A percentile compares a stretch with the other conserved stretches of the same genome.
phyloP scores from a whole-genome alignment of 2,797 vertebrate species.

The Peromyscus nudipes region DNA sequence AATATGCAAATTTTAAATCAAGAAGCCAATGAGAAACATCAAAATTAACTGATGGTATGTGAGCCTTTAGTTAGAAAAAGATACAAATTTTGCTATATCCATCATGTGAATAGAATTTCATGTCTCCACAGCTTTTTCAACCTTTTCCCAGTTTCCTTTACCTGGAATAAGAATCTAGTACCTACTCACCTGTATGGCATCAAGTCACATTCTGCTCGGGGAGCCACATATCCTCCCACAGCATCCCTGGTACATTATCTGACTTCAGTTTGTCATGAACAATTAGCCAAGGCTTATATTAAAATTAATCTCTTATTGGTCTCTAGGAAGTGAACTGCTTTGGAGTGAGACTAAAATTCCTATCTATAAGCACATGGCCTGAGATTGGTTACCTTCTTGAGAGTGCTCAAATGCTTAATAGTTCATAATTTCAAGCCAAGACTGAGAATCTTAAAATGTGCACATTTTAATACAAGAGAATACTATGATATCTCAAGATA shows the following conservation, averaged over 20 bases:
- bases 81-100: not conserved
- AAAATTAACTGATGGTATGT: not conserved
- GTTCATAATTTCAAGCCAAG: not conserved
- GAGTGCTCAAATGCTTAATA: not conserved
- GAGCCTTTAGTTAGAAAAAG: not conserved
- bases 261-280: not conserved
- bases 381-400: not conserved
- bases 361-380: not conserved
- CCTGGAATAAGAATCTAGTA: not conserved
- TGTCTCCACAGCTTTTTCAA: not conserved
- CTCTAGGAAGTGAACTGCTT: not conserved
- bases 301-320: not conserved
- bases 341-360: not conserved
- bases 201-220: not conserved
- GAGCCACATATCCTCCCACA: not conserved
- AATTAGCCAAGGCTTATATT: not conserved
- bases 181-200: not conserved
- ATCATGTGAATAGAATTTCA: not conserved
- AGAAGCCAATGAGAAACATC: not conserved
- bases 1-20: constrained; percentile 1
- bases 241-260: not conserved
- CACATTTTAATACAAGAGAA: not conserved
- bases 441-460: not conserved
- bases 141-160: not conserved
- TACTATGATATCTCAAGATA: not conserved